Evolutionary conservation across 2,888 invertebrate genomes (phyloP), one percentile per base, ranked within the genome.

Genomic region (Clanis bilineata): DNA sequence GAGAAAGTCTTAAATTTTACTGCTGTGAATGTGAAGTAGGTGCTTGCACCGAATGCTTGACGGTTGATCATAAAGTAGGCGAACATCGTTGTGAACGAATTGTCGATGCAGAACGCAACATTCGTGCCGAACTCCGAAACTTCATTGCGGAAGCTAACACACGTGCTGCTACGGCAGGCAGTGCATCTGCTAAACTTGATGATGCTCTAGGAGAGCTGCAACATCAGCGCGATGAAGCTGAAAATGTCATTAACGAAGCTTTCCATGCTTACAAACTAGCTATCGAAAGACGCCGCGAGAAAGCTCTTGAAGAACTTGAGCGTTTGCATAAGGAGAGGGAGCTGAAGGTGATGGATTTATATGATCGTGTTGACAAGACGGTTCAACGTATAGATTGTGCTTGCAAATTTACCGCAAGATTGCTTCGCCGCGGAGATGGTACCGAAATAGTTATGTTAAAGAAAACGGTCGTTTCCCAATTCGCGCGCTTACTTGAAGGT

Each of bases 1-100:
- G 95, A 61, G 98, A 98, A 88, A 95, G 95, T 81, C 93, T 98
- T 72, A 96, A 97, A 79, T 97, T 95, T 86, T 98, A 96, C 85
- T 98, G 98, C 84, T 95, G 95, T 72, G 95, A 96, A 69, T 98
- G 98, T 82, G 94, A 97, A 93, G 95, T 95, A 65, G 96, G 97
- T 25, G 96, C 97, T 64, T 98, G 98, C 88, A 95, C 95, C 73
- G 97, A 98, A 86, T 98, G 98, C 86, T 93, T 96, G 66, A 94
- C 96, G 65, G 93, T 94, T 39, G 96, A 96, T 64, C 98, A 98
- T 82, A 96, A 96, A 86, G 95, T 95, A 51, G 95, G 96, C 51
- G 94, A 95, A 73, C 98, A 98, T 90, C 95, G 95, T 71, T 96
- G 96, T 76, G 98, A 98, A 82, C 94, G 96, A 62, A 94, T 98